Base-by-base conservation (phyloP, 2,113 vertebrate genomes). In the Ammospiza caudacuta region DNA sequence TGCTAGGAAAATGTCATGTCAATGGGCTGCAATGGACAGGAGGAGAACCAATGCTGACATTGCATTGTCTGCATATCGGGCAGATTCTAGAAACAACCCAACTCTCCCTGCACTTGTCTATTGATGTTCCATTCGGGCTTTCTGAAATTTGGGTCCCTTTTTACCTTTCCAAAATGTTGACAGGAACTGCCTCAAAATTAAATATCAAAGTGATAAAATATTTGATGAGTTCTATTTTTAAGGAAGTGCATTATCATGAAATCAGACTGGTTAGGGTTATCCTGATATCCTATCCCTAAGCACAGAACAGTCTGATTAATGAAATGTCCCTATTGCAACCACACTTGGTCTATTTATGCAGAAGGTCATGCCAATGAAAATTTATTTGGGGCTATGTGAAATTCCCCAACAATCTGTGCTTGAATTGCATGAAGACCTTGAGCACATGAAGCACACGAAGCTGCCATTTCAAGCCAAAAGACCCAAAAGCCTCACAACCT, bases 371-470 rank as follows among this genome's bases (percentile, higher is more conserved):
- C 37, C 31, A 83, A 39, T 23, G 5, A 86, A 68, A 76, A 69
- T 1, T 68, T 55, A 43, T 8, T 31, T 57, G 37, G 8, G 41
- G 6, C 31, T 25, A 21, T 21, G 16, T 24, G n/a, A 76, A 69
- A 83, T 55, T 41, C 57, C 20, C 19, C 19, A 61, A 29, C 4
- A 54, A 64, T 39, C 18, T 63, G 15, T 61, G 11, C n/a, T 51
- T 23, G 27, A 66, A 6, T 25, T 41, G 9, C 12, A 4, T 31
- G 31, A 80, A 83, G 33, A 27, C 9, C 13, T 51, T 69, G 28
- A 76, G n/a, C 15, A 54, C 4, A 49, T 15, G 43, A 15, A 83
- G 25, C 13, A 54, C 49, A 51, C 0, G 0, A 77, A 62, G 2
- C 6, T 82, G 49, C 5, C 43, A 31, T 64, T 80, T 69, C n/a